These are phyloP conservation scores for Archips xylosteana DNA, from an alignment of 2,888 invertebrate species.

Conservation along the genomic window DNA sequence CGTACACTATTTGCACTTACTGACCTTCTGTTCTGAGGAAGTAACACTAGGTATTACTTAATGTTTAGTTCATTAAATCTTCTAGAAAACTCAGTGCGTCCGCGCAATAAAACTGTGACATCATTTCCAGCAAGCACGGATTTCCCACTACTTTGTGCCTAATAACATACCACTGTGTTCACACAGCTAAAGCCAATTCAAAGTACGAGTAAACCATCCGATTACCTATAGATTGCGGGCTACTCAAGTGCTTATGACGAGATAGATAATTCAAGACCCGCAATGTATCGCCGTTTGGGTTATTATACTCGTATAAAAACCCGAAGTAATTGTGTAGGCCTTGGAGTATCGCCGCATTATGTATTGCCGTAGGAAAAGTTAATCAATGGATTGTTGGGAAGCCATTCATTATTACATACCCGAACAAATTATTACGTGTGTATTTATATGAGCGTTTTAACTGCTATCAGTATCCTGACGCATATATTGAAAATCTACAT, in stretches of 20 bases:
- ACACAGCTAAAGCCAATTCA: neutral
- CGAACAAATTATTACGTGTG: neutral
- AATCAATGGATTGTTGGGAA: conserved; percentile 6
- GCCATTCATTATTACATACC: neutral
- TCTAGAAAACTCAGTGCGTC: conserved; percentile 14
- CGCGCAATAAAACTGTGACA: conserved; percentile 22
- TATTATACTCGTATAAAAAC: too few relatives aligned
- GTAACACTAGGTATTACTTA: neutral
- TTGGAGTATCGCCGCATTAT: conserved; percentile 37
- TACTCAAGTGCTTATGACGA: too few relatives aligned
- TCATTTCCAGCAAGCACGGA: conserved; percentile 34
- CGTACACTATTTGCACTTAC: too few relatives aligned
- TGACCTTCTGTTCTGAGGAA: neutral
- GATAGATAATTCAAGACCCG: too few relatives aligned
- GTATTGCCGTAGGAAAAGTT: conserved; percentile 19
- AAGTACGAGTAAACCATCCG: too few relatives aligned
- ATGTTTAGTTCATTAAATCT: neutral
- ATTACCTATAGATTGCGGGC: too few relatives aligned
- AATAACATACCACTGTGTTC: conserved; percentile 27
- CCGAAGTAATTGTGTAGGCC: conserved; percentile 6
- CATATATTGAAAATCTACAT: too few relatives aligned
- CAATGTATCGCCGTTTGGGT: too few relatives aligned
- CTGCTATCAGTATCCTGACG: too few relatives aligned
- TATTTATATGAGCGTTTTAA: too few relatives aligned
- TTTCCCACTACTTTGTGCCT: conserved; percentile 32